These are phyloP conservation scores for Parambassis ranga DNA, from an alignment of 2,797 vertebrate species.

Conservation along the genomic window DNA sequence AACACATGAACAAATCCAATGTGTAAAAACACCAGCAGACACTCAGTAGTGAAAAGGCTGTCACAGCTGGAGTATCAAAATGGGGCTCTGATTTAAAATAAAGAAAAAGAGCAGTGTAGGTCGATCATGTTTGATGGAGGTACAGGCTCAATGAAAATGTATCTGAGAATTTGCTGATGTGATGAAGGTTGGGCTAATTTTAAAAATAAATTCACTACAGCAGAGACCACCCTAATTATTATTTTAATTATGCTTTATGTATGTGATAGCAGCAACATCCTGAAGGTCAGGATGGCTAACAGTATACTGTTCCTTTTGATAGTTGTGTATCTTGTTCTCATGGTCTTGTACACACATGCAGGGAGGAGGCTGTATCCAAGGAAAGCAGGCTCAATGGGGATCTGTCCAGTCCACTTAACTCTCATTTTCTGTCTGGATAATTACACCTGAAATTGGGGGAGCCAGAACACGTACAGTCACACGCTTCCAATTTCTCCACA, in stretches of 20 bases:
- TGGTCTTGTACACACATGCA: neutral
- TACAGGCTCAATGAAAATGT: neutral
- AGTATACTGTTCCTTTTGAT: neutral
- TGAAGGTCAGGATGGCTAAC: neutral
- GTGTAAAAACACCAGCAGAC: neutral
- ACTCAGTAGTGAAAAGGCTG: no score
- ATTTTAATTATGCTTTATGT: no score
- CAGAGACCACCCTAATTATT: no score
- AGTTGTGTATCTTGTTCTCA: conserved; percentile 13
- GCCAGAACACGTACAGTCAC: conserved; percentile 42
- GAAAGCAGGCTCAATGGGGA: conserved; percentile 28
- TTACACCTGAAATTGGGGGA: conserved; percentile 74
- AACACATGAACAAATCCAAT: neutral
- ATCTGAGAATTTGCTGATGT: no score
- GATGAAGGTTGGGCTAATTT: no score
- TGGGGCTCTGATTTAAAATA: no score
- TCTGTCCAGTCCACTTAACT: conserved; percentile 65
- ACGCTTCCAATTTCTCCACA: conserved; percentile 49
- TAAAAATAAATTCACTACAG: no score
- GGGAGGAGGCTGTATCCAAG: conserved; percentile 8
- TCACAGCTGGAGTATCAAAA: neutral
- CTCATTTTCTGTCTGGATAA: conserved; percentile 67
- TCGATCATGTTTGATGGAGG: neutral
- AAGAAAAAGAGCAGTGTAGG: neutral
- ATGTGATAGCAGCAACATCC: neutral